Percentiles rank a stretch among this genome's conserved stretches.
Evolutionary conservation across 2,797 vertebrate species (phyloP).

Genomic region (Tragelaphus oryx): DNA sequence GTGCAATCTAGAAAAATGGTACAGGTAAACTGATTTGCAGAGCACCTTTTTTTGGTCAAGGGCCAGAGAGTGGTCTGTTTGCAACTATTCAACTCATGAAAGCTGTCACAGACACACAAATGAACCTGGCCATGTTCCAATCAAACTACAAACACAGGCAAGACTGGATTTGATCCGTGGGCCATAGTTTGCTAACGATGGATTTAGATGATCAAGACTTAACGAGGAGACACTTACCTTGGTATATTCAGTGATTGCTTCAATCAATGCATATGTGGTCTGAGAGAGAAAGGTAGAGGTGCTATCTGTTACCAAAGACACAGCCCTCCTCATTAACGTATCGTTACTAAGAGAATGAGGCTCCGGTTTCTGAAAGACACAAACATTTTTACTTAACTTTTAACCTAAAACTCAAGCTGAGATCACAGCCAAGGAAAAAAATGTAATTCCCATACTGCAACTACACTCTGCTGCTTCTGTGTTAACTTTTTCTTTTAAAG

Average conservation of each 20-base stretch:
- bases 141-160: background rate
- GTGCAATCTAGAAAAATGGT: background rate
- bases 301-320: slow-evolving; percentile 92
- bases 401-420: background rate
- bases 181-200: background rate
- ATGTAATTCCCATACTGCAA: background rate
- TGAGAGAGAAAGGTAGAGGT: slow-evolving; percentile 94
- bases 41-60: background rate
- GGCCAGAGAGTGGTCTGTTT: background rate
- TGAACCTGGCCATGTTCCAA: background rate
- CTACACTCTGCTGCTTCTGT: background rate
- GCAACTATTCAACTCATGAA: background rate
- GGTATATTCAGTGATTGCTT: slow-evolving; percentile 91
- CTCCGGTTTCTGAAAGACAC: slow-evolving; percentile 84
- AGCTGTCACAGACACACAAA: background rate
- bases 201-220: background rate
- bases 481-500: background rate
- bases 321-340: slow-evolving; percentile 89
- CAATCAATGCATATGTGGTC: slow-evolving; percentile 90
- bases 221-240: slow-evolving; percentile 81
- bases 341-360: slow-evolving; percentile 88
- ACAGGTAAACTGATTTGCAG: background rate
- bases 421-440: background rate
- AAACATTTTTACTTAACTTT: background rate
- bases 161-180: background rate